phyloP scores from a whole-genome alignment of 2,113 vertebrate genomes.

The Notarius quadriscutis region DNA sequence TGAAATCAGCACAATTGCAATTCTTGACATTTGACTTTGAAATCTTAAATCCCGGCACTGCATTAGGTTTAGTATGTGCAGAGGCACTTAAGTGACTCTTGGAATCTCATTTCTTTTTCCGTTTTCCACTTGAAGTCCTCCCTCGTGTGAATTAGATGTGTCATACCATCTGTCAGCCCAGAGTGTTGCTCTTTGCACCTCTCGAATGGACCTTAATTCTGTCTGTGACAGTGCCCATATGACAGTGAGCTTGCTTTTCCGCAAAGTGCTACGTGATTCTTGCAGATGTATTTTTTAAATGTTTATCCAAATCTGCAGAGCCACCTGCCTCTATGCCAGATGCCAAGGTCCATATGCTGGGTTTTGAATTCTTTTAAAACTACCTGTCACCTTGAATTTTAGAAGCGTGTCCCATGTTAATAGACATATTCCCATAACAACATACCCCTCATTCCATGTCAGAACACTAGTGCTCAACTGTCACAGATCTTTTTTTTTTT shows the following conservation, averaged over 20 bases:
- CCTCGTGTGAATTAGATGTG: slow-evolving; percentile 51
- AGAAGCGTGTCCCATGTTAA: neutral
- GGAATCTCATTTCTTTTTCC: slow-evolving; percentile 48
- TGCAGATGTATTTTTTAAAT: slow-evolving; percentile 34
- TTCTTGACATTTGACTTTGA: slow-evolving; percentile 48
- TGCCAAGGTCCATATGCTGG: slow-evolving; percentile 16
- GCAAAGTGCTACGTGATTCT: slow-evolving; percentile 1
- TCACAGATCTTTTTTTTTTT: neutral
- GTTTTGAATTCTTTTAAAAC: slow-evolving; percentile 21
- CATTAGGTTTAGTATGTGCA: slow-evolving; percentile 12
- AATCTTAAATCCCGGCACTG: slow-evolving; percentile 25
- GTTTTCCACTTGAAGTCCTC: slow-evolving; percentile 41
- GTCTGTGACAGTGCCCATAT: slow-evolving; percentile 21
- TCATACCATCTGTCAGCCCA: slow-evolving; percentile 53
- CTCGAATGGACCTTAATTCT: slow-evolving; percentile 45
- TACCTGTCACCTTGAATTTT: slow-evolving; percentile 21
- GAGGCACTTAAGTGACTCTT: slow-evolving; percentile 39
- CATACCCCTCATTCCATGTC: neutral
- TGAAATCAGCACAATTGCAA: slow-evolving; percentile 29
- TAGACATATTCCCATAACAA: neutral
- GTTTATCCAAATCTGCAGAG: slow-evolving; percentile 31
- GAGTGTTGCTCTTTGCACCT: slow-evolving; percentile 41
- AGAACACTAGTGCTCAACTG: neutral
- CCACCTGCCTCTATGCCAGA: slow-evolving; percentile 20
- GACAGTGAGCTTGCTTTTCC: slow-evolving; percentile 15